Evolutionary conservation across 2,113 vertebrate genomes (phyloP).

Genomic region (Pelodiscus sinensis): DNA sequence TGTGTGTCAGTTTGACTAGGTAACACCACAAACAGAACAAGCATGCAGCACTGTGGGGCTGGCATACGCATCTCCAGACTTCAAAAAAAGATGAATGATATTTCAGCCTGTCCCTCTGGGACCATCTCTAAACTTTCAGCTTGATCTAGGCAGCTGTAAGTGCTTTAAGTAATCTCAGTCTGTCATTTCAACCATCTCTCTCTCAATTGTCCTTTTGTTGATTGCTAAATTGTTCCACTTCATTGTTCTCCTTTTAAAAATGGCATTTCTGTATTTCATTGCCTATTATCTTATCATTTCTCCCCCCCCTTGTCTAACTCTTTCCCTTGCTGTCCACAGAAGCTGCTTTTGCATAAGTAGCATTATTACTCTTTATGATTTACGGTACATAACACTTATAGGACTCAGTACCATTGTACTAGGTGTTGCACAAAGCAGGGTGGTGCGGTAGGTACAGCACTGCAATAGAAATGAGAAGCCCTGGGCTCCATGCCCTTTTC

Average conservation of each 20-base stretch:
- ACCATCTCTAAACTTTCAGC: constrained; percentile 4
- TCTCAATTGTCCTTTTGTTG: background rate
- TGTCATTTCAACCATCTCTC: background rate
- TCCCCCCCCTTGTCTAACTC: background rate
- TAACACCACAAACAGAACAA: background rate
- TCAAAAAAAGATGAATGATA: constrained; percentile 12
- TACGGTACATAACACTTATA: background rate
- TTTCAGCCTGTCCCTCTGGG: constrained; percentile 3
- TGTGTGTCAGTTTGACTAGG: background rate
- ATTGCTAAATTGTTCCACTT: background rate
- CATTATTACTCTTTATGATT: background rate
- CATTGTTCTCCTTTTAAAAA: background rate
- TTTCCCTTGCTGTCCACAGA: background rate
- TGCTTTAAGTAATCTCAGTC: constrained; percentile 7
- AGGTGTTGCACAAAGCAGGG: background rate
- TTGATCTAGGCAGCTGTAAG: constrained; percentile 17
- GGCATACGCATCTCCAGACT: background rate
- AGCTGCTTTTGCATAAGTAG: background rate
- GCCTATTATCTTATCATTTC: background rate
- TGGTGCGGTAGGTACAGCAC: background rate
- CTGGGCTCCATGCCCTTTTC: background rate
- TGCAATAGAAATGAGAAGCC: background rate
- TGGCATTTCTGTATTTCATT: background rate
- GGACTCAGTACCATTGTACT: background rate
- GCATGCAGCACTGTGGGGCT: background rate